Evolutionary conservation across 2,888 invertebrate species (phyloP), one percentile per base, ranked within the genome.

Genomic region (Rutpela maculata): DNA sequence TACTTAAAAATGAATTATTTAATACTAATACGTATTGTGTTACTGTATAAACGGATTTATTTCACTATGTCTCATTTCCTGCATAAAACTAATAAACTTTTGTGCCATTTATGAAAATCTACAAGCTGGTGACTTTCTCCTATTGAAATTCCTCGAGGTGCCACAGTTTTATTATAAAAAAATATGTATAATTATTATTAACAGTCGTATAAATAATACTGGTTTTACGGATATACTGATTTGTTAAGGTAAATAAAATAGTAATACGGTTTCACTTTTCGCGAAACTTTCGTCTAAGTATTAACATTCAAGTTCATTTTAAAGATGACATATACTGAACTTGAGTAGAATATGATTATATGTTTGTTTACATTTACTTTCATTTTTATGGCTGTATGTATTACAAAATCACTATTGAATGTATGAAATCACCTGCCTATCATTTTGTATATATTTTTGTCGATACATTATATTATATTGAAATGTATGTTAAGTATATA

Each of bases 231-330:
- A 70, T 56, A 10, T 22, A 60, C 38, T 17, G 60, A 70, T 57
- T 70, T 60, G 43, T 43, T 43, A 70, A 43, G 22, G 60, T 43
- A 59, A 60, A 59, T 35, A 22, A 55, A 60, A 59, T 35, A 22
- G 26, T 67, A 67, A 55, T 55, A 55, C 18, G 22, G 63, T 72
- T 72, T 72, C 72, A 72, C 72, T 72, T 72, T 72, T 72, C 50
- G 22, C 19, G 55, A 22, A 60, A 72, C 72, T 72, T 72, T 72
- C 72, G 62, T 72, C 43, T 2, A 55, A 72, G 63, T 63, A 63
- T 50, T 26, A 63, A 55, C 62, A 62, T 50, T 62, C 63, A 26
- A 55, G 70, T 69, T 69, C 50, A 56, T 43, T 72, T 72, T 63
- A 50, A 72, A 50, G 50, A 63, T 26, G 72, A 63, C 55, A 67